These are phyloP conservation scores for Drosophila bunnanda DNA, from an alignment of 2,888 invertebrate species.

Conservation along the genomic window DNA sequence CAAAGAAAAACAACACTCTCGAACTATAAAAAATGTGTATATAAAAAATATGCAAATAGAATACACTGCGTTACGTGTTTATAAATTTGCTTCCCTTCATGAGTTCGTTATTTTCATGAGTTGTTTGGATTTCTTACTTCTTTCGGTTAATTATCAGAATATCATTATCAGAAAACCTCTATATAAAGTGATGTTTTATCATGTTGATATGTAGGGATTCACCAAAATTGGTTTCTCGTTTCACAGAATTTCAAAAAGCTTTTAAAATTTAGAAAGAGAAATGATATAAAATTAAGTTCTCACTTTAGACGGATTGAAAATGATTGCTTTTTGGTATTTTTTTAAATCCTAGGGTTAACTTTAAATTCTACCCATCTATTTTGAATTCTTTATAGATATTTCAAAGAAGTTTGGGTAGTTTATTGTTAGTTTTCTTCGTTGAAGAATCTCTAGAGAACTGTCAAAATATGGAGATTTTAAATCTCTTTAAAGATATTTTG, in stretches of 20 bases:
- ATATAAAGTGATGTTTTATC: too few relatives aligned
- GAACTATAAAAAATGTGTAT: neutral
- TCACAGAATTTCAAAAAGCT: neutral
- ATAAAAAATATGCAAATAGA: slow-evolving; percentile 3
- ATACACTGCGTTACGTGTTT: neutral
- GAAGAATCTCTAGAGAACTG: neutral
- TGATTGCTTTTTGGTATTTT: neutral
- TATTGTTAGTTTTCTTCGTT: neutral
- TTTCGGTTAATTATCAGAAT: neutral
- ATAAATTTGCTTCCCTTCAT: neutral
- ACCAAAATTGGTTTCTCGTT: neutral
- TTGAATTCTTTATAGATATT: neutral
- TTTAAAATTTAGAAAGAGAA: neutral
- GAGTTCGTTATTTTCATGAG: neutral
- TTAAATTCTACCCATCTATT: too few relatives aligned
- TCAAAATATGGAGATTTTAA: neutral
- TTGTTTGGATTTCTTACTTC: neutral
- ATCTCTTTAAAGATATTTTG: neutral
- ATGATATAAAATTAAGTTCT: neutral
- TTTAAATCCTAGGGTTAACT: neutral
- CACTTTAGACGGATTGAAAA: neutral
- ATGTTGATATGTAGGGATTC: too few relatives aligned
- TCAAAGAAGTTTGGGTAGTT: neutral
- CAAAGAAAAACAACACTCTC: slow-evolving; percentile 11
- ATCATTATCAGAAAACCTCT: neutral